A percentile compares a stretch with the other conserved stretches of the same genome.
Conservation (phyloP, 2,888 invertebrate species). For the Drosophila leonis region DNA sequence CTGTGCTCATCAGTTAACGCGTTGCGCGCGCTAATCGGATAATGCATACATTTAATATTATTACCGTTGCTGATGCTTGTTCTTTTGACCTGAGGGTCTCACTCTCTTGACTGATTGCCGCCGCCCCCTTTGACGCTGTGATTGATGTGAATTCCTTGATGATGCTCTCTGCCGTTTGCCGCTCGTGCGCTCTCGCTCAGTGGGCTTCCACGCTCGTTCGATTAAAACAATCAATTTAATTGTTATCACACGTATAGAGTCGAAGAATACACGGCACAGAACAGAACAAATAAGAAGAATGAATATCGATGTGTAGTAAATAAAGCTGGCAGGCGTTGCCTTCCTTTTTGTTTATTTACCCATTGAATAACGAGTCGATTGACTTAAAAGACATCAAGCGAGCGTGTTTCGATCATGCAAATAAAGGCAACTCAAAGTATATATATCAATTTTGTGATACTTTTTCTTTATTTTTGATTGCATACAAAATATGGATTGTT, state of each 20-base stretch:
- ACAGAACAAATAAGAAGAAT: slow-evolving; percentile 5
- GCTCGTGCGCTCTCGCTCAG: slow-evolving; percentile 32
- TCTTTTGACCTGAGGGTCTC: slow-evolving; percentile 1
- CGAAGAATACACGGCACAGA: slow-evolving; percentile 1
- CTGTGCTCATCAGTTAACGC: slow-evolving; percentile 5
- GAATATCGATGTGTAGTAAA: slow-evolving; percentile 14
- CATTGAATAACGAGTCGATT: slow-evolving; percentile 15
- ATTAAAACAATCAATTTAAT: slow-evolving; percentile 63
- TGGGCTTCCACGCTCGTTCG: slow-evolving; percentile 12
- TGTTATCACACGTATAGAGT: slow-evolving; percentile 46
- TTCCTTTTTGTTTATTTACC: slow-evolving; percentile 22
- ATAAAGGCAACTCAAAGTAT: neutral
- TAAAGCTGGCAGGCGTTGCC: slow-evolving; percentile 33
- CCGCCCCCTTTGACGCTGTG: slow-evolving; percentile 40
- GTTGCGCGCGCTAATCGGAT: slow-evolving; percentile 13
- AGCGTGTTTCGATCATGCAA: slow-evolving; percentile 8
- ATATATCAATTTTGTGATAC: neutral
- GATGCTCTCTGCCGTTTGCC: slow-evolving; percentile 47
- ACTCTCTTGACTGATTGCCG: slow-evolving; percentile 42
- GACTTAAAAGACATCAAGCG: slow-evolving; percentile 13
- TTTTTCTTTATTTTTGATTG: too few species aligned
- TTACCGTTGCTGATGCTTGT: slow-evolving; percentile 23
- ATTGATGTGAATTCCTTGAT: slow-evolving; percentile 43
- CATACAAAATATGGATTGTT: too few species aligned
- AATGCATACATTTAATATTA: slow-evolving; percentile 8